Base-by-base conservation (phyloP, 2,797 vertebrate genomes). In the Hozukius guyotensis region DNA sequence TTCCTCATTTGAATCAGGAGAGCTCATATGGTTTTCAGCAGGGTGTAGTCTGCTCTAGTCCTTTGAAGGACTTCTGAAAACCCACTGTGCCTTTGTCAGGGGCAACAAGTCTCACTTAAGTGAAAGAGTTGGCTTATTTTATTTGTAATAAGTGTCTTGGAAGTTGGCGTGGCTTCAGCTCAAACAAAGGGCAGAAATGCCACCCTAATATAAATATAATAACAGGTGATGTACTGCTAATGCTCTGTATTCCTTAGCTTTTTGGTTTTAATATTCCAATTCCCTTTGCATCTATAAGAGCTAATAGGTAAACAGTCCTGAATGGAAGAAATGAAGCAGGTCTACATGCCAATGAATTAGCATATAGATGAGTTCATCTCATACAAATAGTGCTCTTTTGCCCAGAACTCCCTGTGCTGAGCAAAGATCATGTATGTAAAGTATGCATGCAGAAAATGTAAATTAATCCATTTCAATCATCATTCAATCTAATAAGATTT, bases 331-430 rank as follows among this genome's bases (percentile, higher is more conserved):
- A 97, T 97, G 96, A 98, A 97, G 96, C 97, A 97, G 96, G 96
- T 97, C 97, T 97, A 97, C 94, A 95, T 95, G 92, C 93, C 93
- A 96, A 97, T 97, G 97, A 97, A 98, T 98, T 98, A 98, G 97
- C 97, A 98, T 98, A 97, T 98, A 98, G 97, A 98, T 98, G 97
- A 98, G 96, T 97, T 97, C 96, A 97, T 97, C 97, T 97, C 97
- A 96, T 96, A 97, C 97, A 97, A 97, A 98, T 97, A 96, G 96
- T 96, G 96, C 96, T 97, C 96, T 97, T 97, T 97, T 95, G 96
- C 97, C 96, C 96, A 96, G 96, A 97, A 97, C 96, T 97, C 96
- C 97, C 96, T 94, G 94, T 88, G 94, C 95, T 95, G 94, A 93
- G 93, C 93, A 93, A 94, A 96, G 94, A 96, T 95, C 96, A 95